A percentile compares a stretch with the other conserved stretches of the same genome.
Evolutionary conservation across 2,113 vertebrate genomes (phyloP).

Genomic region (Plotosus lineatus): DNA sequence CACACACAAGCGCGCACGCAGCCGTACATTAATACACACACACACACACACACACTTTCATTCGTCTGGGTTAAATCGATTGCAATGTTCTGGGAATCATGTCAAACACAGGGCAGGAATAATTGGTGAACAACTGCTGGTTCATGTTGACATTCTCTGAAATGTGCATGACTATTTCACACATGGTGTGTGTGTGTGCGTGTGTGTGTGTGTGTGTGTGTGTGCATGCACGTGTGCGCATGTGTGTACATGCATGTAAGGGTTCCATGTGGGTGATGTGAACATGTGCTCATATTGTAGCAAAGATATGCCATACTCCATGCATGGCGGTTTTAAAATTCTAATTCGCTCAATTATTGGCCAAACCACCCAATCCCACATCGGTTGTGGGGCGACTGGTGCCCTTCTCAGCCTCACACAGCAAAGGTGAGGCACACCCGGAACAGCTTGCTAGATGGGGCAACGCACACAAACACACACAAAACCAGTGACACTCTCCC

Average conservation of each 20-base stretch:
- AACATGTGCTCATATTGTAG: neutral
- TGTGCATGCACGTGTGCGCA: neutral
- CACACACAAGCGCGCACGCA: neutral
- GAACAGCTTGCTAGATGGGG: too few relatives aligned
- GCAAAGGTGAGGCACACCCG: too few relatives aligned
- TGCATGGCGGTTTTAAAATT: too few relatives aligned
- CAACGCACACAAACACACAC: too few relatives aligned
- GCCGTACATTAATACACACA: neutral
- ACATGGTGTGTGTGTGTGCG: neutral
- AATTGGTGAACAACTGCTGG: neutral
- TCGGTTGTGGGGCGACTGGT: too few relatives aligned
- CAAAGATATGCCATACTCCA: neutral
- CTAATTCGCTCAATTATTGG: too few relatives aligned
- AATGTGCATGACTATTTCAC: neutral
- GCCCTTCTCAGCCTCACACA: too few relatives aligned
- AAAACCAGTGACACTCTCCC: too few relatives aligned
- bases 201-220: neutral
- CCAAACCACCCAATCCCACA: too few relatives aligned
- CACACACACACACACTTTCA: neutral
- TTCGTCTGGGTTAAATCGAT: neutral
- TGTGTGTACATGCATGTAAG: too few relatives aligned
- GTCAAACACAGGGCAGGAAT: conserved; percentile 17
- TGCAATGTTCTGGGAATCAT: conserved; percentile 16
- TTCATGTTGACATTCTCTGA: conserved; percentile 9
- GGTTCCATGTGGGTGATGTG: too few relatives aligned